Percentiles rank a stretch among this genome's conserved stretches.
phyloP scores from a whole-genome alignment of 2,888 invertebrate species.

The Stenotaenia linearis region DNA sequence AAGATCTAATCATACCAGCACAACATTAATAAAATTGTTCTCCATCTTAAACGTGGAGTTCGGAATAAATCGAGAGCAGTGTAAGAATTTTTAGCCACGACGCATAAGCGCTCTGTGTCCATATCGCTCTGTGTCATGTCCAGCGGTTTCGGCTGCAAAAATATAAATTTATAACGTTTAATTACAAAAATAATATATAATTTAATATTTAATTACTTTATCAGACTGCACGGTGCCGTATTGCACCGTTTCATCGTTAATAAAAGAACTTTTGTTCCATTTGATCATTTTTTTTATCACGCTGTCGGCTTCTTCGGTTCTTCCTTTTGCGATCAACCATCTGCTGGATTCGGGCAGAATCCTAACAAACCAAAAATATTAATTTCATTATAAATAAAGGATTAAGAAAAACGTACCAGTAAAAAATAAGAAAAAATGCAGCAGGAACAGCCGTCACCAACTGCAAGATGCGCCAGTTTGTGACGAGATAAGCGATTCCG shows the following conservation, averaged over 20 bases:
- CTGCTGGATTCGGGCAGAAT: slow-evolving; percentile 32
- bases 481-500: slow-evolving; percentile 59
- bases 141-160: background rate
- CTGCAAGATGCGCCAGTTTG: slow-evolving; percentile 63
- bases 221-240: background rate
- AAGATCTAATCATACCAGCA: background rate
- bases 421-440: background rate
- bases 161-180: background rate
- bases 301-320: slow-evolving; percentile 15
- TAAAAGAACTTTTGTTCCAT: slow-evolving; percentile 33
- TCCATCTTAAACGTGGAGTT: background rate
- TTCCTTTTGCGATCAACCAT: slow-evolving; percentile 31
- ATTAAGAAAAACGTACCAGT: background rate
- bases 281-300: slow-evolving; percentile 28
- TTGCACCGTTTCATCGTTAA: background rate
- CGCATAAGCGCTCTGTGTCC: background rate
- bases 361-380: background rate
- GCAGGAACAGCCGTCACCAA: slow-evolving; percentile 49
- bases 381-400: background rate
- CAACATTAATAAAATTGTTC: slow-evolving; percentile 5
- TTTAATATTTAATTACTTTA: too few species aligned
- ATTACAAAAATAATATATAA: too few species aligned
- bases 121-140: background rate
- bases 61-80: background rate
- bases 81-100: background rate